Conservation (phyloP, 1,140 invertebrate genomes). For the Drepana arcuata region DNA sequence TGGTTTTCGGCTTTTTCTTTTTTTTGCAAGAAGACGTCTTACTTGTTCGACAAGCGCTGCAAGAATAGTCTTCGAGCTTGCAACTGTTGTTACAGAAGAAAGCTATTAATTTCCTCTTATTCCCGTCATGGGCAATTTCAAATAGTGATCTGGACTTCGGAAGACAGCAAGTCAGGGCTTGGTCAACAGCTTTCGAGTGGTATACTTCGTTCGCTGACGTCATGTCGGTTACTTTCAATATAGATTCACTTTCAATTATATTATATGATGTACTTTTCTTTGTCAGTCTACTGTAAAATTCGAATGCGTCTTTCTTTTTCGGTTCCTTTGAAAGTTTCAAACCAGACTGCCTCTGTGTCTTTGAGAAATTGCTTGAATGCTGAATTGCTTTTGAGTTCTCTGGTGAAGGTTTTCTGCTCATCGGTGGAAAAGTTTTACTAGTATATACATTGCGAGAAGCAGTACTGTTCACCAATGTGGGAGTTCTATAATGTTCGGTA, state of each 20-base stretch:
- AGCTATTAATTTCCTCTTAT: slow-evolving; percentile 24
- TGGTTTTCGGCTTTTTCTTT: too few species aligned
- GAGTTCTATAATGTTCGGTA: too few species aligned
- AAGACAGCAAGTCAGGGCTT: slow-evolving; percentile 25
- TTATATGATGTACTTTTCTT: slow-evolving; percentile 43
- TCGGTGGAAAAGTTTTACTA: too few species aligned
- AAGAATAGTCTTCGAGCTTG: too few species aligned
- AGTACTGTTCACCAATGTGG: too few species aligned
- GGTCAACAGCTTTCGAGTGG: slow-evolving; percentile 11
- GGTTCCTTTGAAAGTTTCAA: slow-evolving; percentile 33
- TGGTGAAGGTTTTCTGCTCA: too few species aligned
- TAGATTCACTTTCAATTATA: slow-evolving; percentile 52
- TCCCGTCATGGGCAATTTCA: slow-evolving; percentile 18
- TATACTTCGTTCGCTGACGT: slow-evolving; percentile 22
- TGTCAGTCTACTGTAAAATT: slow-evolving; percentile 21
- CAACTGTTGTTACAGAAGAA: slow-evolving; percentile 40
- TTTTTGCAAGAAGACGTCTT: too few species aligned
- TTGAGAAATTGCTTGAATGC: slow-evolving; percentile 18
- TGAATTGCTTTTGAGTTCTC: slow-evolving; percentile 45
- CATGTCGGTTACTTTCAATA: slow-evolving; percentile 53
- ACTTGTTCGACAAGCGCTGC: too few species aligned
- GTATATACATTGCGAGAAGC: too few species aligned
- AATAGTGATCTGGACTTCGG: slow-evolving; percentile 33
- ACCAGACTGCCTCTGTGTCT: slow-evolving; percentile 22
- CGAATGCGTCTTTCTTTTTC: slow-evolving; percentile 16